Evolutionary conservation across 2,888 invertebrate genomes (phyloP).

Genomic region (Imbricaverruca yamaguchii): DNA sequence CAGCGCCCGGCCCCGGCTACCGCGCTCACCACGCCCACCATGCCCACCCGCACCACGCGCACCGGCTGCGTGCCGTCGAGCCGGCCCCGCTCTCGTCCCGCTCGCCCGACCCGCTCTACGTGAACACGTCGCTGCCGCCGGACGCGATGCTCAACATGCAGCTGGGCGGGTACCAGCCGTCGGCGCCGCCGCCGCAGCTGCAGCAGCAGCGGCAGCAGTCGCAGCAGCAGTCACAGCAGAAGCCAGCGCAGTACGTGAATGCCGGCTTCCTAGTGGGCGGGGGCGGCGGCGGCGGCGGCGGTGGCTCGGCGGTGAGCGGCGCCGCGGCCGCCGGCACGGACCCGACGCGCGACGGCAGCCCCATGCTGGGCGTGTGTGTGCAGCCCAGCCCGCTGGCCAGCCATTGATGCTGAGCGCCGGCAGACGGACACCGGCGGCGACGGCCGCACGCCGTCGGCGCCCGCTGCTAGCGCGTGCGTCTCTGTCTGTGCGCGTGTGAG

Average conservation of each 20-base stretch:
- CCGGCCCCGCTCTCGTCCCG: constrained; percentile 28
- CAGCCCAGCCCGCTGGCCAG: constrained; percentile 33
- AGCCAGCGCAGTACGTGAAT: constrained; percentile 29
- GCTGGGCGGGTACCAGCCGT: constrained; percentile 25
- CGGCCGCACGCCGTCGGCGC: neutral
- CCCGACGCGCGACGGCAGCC: constrained; percentile 31
- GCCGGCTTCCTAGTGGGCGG: constrained; percentile 29
- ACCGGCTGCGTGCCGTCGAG: constrained; percentile 32
- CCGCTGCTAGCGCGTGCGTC: constrained; percentile 14
- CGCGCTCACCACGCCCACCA: constrained; percentile 29
- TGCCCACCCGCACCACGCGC: constrained; percentile 33
- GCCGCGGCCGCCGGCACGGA: constrained; percentile 22
- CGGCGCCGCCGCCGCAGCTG: constrained; percentile 26
- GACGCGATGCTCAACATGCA: constrained; percentile 25
- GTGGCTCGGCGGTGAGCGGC: neutral
- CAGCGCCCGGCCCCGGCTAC: constrained; percentile 7
- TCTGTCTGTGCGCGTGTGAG: constrained; percentile 21
- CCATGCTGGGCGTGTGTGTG: constrained; percentile 29
- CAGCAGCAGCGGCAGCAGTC: constrained; percentile 29
- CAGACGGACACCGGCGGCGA: neutral
- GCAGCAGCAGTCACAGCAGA: constrained; percentile 10
- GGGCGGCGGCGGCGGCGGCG: constrained; percentile 22
- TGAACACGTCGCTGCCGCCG: constrained; percentile 22
- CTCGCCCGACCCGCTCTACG: constrained; percentile 28
- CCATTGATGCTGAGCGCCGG: constrained; percentile 28